Base-by-base conservation (phyloP, 2,888 invertebrate genomes). In the Crepidodera aurea region DNA sequence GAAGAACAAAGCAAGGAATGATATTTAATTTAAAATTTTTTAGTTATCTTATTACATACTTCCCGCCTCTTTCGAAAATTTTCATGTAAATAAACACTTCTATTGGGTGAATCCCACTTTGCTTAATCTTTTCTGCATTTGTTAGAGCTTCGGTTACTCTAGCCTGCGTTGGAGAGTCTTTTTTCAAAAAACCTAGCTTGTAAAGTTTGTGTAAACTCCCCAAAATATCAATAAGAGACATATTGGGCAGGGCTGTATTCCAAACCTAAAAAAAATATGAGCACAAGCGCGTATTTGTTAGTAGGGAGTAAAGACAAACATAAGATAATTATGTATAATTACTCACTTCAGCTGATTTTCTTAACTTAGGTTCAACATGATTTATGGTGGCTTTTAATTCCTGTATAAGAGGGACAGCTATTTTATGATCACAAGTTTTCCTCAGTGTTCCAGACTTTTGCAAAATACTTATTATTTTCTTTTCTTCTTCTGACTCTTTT, bases 311-410 rank as follows among this genome's bases (percentile, higher is more conserved):
- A 55, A 15, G 32, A 59, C 54, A 37, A 16, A 10, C 48, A 29
- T 12, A 46, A 37, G 13, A 46, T 13, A 25, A 13, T 29, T 7
- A 15, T 22, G n/a, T n/a, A n/a, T n/a, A n/a, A 25, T 18, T 15
- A 55, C 83, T 78, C 79, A 90, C 89, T 75, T 85, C 83, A 75
- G 84, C 84, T 42, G 86, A 84, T 69, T 88, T 90, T 42, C 90
- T 80, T 63, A 90, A 79, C 72, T 84, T 84, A 4, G 88, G 86
- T 55, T 90, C 89, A n/a, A 92, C 84, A 77, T 90, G 89, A 70
- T 89, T 87, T 34, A 90, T 79, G 27, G 66, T 85, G 48, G 90
- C 85, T 48, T 84, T 80, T 66, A 87, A 78, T 34, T 81, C 78
- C 57, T 81, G 77, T 0, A 85, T 81, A 12, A 88, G 77, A 10